These are phyloP conservation scores for Campoplex capitator DNA, from an alignment of 2,888 invertebrate genomes.

Conservation along the genomic window DNA sequence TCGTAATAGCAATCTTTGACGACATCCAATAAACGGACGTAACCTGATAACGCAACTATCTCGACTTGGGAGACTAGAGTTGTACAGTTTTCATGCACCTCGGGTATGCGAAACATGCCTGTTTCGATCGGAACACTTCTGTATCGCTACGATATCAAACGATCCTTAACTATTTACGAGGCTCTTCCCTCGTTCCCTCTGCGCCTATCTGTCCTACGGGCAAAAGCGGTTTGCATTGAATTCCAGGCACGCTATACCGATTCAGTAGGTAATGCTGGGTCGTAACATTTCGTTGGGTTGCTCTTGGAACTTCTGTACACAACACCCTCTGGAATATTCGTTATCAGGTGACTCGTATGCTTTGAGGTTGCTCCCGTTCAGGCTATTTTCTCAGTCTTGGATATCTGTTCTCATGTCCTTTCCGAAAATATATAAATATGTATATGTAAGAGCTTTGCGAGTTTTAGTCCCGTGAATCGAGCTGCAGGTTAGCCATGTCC, in stretches of 20 bases:
- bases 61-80: background rate
- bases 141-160: constrained; percentile 35
- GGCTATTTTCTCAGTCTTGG: constrained; percentile 7
- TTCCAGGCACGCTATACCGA: constrained; percentile 72
- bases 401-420: constrained; percentile 16
- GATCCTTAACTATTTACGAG: constrained; percentile 63
- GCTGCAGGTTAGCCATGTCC: background rate
- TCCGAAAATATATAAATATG: background rate
- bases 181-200: constrained; percentile 9
- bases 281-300: constrained; percentile 53
- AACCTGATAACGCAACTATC: constrained; percentile 9
- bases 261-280: constrained; percentile 63
- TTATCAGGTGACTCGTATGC: constrained; percentile 62
- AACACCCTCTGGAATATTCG: constrained; percentile 56
- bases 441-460: background rate
- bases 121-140: constrained; percentile 25
- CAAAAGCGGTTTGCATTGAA: constrained; percentile 67
- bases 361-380: constrained; percentile 12
- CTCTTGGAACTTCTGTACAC: constrained; percentile 45
- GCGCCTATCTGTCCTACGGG: constrained; percentile 36
- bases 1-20: background rate
- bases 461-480: background rate
- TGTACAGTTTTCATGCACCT: constrained; percentile 9
- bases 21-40: constrained; percentile 5
- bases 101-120: background rate